Percentiles rank a stretch among this genome's conserved stretches.
phyloP scores from a whole-genome alignment of 2,797 vertebrate species.

The Columba guinea region DNA sequence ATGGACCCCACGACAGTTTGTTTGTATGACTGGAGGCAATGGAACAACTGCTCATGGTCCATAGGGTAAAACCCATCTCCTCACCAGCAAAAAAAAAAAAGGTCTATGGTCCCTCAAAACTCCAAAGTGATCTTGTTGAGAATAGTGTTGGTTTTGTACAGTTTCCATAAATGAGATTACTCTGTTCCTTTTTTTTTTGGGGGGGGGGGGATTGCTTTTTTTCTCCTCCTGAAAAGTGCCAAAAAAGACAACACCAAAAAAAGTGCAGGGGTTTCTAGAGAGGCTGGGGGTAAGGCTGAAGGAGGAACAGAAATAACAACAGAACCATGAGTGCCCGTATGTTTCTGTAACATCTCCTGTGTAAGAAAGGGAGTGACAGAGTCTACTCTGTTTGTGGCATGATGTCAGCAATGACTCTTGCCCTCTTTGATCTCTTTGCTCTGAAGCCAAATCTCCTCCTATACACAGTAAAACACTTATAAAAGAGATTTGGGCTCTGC shows the following conservation, averaged over 20 bases:
- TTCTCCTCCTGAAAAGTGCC: background rate
- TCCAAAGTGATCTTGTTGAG: background rate
- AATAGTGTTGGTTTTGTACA: background rate
- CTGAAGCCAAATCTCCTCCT: background rate
- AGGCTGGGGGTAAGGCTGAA: background rate
- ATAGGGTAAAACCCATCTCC: background rate
- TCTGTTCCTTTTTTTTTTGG: background rate
- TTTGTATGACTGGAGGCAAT: background rate
- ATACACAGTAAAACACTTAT: background rate
- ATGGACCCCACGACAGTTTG: background rate
- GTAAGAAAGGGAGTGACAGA: background rate
- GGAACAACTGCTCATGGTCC: background rate
- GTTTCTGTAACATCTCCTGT: background rate
- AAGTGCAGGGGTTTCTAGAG: background rate
- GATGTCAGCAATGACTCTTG: background rate
- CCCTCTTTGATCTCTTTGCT: background rate
- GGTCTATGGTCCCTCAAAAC: background rate
- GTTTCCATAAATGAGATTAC: background rate
- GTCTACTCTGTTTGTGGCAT: background rate
- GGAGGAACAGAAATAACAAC: background rate
- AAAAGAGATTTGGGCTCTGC: background rate
- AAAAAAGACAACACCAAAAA: background rate
- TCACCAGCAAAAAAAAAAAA: background rate
- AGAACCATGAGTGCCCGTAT: background rate
- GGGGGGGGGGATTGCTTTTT: background rate